Evolutionary conservation across 2,888 invertebrate species (phyloP), one percentile per base, ranked within the genome.

Genomic region (Horisme vitalbata): DNA sequence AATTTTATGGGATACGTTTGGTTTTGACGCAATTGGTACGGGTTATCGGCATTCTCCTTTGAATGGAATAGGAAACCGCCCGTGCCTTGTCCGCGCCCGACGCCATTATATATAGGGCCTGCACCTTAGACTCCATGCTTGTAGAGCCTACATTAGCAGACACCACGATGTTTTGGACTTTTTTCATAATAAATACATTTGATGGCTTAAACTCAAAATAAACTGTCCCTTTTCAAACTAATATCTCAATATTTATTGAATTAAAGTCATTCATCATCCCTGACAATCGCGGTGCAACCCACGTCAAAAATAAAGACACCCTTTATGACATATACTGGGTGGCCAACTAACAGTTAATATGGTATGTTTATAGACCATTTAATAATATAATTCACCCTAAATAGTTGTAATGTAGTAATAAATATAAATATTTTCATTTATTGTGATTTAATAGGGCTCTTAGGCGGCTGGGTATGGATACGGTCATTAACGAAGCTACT

Each of bases 341-440:
- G 84, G 85, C 57, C 57, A 68, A 67, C 65, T 66, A 73, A 65
- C 65, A 56, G 60, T 52, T 68, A 74, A 70, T 61, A 68, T 55
- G 65, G 58, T 56, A 52, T 63, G 52, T 84, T 87, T 87, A 86
- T 79, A 78, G 74, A 56, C 44, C 67, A 64, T 70, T 64, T 80
- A 72, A 80, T 72, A 73, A 76, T 75, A 86, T 87, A 83, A 87
- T 78, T 83, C 81, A 82, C 75, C 71, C 74, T 63, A 74, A 68
- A 76, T 78, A 70, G 64, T 76, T 68, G 71, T 72, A 73, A 72
- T 65, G 68, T 54, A 62, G 67, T 78, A 79, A 81, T 82, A 84
- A 83, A 85, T 84, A 84, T 77, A 77, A 84, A 84, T 85, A 83
- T 79, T 81, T 79, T 78, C 72, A 76, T 75, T 70, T 77, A 66